Evolutionary conservation across 2,888 invertebrate genomes (phyloP).

Genomic region (Brachylomia viminalis): DNA sequence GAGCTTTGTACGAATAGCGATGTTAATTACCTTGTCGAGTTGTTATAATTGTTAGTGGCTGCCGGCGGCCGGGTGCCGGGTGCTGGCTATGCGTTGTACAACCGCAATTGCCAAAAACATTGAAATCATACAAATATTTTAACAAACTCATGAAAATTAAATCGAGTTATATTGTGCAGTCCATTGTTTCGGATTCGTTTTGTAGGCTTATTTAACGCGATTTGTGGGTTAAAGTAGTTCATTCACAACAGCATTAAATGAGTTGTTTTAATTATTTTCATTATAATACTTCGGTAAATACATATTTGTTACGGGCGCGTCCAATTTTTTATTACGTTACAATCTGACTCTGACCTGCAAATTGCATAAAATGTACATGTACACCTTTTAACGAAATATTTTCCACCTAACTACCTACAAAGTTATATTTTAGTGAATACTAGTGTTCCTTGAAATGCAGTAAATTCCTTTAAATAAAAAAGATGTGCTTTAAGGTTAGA

Average conservation of each 20-base stretch:
- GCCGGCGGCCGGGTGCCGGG: constrained; percentile 10
- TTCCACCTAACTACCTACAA: too few relatives aligned
- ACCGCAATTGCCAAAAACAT: constrained; percentile 49
- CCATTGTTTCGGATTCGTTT: background rate
- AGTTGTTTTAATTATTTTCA: background rate
- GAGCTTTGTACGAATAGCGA: constrained; percentile 44
- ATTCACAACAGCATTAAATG: background rate
- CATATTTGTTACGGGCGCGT: background rate
- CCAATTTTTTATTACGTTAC: too few relatives aligned
- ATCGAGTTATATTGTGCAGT: background rate
- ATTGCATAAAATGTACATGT: background rate
- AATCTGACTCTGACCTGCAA: background rate
- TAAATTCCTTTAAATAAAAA: constrained; percentile 3
- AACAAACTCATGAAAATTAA: constrained; percentile 5
- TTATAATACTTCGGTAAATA: background rate
- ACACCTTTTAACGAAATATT: background rate
- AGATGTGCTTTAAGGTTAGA: constrained; percentile 11
- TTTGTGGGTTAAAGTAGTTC: constrained; percentile 1
- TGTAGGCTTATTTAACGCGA: background rate
- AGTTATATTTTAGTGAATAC: background rate
- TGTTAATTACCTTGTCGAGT: constrained; percentile 55
- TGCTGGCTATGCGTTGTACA: constrained; percentile 18
- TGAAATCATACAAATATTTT: constrained; percentile 34
- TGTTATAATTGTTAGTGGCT: constrained; percentile 54
- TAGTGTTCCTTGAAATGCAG: background rate